Base-by-base conservation (phyloP, 2,113 vertebrate genomes). In the Gopherus flavomarginatus region DNA sequence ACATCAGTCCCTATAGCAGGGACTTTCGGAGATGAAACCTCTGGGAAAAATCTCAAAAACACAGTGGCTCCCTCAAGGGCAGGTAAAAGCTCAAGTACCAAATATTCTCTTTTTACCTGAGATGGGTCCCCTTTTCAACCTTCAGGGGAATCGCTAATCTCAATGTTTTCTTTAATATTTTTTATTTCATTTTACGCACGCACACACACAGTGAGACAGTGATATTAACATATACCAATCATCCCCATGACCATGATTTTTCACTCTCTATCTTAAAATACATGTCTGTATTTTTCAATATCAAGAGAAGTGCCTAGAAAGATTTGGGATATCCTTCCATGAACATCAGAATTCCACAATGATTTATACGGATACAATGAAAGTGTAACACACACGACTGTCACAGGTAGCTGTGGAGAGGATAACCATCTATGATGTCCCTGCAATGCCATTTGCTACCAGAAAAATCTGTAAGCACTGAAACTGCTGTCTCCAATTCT, bases 31-130 rank as follows among this genome's bases (percentile, higher is more conserved):
- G 4, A 22, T 50, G 38, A 97, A 94, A 94, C 2, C 6, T 93
- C 49, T 81, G 77, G 24, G 90, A 96, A 88, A 11, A 93, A 79
- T 38, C 59, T 94, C 83, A 90, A 96, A 80, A 47, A 27, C 10
- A 77, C 1, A 69, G 4, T 82, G 85, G 80, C 21, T 94, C 52
- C 47, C 59, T 77, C n/a, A 9, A 92, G n/a, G 13, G 21, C 49
- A 93, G 16, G 77, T 53, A 29, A 7, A 62, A 85, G 53, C n/a
- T 62, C 53, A 42, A 52, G 17, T 86, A 77, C 77, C 13, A 79
- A 31, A 8, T 56, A 17, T 80, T 4, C 31, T 90, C 50, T 35
- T 86, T 90, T 59, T n/a, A 72, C 65, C 35, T 72, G n/a, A 38
- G 17, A 38, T 19, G 9, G 16, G 80, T 85, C 42, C 7, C 95